phyloP scores from a whole-genome alignment of 64 coral and sea anemone species.

The Dendronephthya gigantea region DNA sequence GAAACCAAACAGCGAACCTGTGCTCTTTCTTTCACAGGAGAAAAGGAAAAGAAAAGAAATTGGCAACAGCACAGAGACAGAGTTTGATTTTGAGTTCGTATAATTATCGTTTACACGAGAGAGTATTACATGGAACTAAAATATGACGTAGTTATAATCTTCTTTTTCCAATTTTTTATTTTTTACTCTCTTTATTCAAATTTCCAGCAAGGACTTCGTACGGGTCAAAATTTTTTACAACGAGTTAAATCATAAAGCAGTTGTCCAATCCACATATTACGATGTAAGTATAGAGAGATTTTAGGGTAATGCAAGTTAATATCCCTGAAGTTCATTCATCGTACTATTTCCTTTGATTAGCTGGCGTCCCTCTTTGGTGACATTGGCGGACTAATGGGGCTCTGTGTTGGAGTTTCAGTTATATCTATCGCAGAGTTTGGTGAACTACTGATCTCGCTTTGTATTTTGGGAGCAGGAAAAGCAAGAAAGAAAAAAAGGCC shows the following conservation, averaged over 20 bases:
- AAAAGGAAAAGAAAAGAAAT: background rate
- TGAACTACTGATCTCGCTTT: background rate
- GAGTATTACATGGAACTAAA: no score
- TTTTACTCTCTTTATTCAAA: no score
- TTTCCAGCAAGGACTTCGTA: conserved; percentile 16
- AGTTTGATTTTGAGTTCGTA: background rate
- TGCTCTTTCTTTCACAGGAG: background rate
- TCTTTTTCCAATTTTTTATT: no score
- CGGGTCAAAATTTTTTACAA: conserved; percentile 35
- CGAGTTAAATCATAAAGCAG: conserved; percentile 30
- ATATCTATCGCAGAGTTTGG: conserved; percentile 31
- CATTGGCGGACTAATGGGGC: conserved; percentile 37
- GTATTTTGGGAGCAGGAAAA: background rate
- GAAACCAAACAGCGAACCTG: no score
- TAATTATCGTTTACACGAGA: no score
- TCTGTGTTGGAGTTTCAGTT: conserved; percentile 40
- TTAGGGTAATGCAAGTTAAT: no score
- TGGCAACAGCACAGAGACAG: background rate
- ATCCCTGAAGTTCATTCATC: no score
- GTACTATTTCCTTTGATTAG: background rate
- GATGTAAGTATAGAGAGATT: no score
- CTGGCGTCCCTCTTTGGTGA: conserved; percentile 15
- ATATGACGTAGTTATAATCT: no score
- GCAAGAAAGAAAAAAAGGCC: background rate
- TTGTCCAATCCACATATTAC: conserved; percentile 13